These are phyloP conservation scores for Anas bahamensis DNA, from an alignment of 2,797 vertebrate species.

Conservation along the genomic window DNA sequence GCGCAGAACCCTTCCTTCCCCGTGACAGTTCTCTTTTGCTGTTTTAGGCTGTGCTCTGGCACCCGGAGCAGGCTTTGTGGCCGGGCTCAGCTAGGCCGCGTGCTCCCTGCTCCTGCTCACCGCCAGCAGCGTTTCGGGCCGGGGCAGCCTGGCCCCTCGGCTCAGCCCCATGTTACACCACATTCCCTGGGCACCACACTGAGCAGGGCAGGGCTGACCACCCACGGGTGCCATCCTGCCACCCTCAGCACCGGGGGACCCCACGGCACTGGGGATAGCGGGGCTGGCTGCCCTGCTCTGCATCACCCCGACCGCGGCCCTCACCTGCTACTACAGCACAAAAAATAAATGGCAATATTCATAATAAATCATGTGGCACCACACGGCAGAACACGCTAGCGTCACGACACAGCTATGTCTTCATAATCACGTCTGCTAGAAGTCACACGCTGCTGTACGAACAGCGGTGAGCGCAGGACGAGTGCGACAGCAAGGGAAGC, in stretches of 20 bases:
- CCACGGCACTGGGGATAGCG: too few relatives aligned
- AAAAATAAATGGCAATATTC: neutral
- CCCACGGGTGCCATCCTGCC: too few relatives aligned
- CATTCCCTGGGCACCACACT: too few relatives aligned
- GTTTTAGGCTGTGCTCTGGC: neutral
- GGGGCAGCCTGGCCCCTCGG: too few relatives aligned
- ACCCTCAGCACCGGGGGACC: too few relatives aligned
- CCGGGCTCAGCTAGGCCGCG: neutral
- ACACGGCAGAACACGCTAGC: neutral
- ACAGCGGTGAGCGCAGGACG: neutral
- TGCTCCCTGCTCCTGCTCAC: neutral
- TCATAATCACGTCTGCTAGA: neutral
- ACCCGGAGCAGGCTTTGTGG: neutral
- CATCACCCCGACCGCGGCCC: neutral
- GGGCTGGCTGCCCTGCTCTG: neutral
- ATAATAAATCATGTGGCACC: neutral
- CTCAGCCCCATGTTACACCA: too few relatives aligned
- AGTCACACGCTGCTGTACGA: neutral
- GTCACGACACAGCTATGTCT: neutral
- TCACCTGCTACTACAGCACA: fast-evolving
- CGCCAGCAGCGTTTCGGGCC: neutral
- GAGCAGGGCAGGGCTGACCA: too few relatives aligned
- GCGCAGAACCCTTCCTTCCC: neutral
- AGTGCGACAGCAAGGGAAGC: neutral
- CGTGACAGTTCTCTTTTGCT: neutral